phyloP scores from a whole-genome alignment of 2,888 invertebrate genomes.

The Cylindroiulus punctatus region DNA sequence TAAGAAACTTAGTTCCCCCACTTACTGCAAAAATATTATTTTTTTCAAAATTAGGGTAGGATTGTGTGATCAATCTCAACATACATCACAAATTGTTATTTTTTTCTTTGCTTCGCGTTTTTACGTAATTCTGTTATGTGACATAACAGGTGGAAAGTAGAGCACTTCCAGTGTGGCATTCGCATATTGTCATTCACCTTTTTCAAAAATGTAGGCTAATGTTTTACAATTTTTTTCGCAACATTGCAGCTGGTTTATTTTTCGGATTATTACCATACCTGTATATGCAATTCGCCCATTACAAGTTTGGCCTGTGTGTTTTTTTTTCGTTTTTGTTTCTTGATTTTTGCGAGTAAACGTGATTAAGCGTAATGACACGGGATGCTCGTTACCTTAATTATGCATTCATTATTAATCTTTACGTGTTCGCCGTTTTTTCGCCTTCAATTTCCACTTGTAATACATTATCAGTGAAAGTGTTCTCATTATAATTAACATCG shows the following conservation, averaged over 20 bases:
- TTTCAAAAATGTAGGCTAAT: too few relatives aligned
- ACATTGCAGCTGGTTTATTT: not conserved
- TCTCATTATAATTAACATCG: slow-evolving; percentile 1
- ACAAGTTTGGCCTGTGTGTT: not conserved
- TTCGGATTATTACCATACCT: too few relatives aligned
- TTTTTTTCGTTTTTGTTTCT: not conserved
- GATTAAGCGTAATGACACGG: slow-evolving; percentile 1
- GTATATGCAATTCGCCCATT: not conserved
- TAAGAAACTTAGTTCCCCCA: too few relatives aligned
- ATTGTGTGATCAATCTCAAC: too few relatives aligned
- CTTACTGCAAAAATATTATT: too few relatives aligned
- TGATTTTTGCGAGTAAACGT: not conserved
- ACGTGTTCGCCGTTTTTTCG: not conserved
- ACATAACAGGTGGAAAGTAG: too few relatives aligned
- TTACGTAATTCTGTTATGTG: too few relatives aligned
- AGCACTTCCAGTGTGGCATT: too few relatives aligned
- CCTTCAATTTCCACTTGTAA: not conserved
- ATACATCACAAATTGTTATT: too few relatives aligned
- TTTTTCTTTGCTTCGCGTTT: too few relatives aligned
- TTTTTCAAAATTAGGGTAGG: too few relatives aligned
- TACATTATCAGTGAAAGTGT: slow-evolving; percentile 1
- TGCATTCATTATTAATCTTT: not conserved
- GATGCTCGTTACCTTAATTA: not conserved
- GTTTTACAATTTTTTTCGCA: not conserved
- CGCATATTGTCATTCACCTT: too few relatives aligned